A percentile compares a stretch with the other conserved stretches of the same genome.
Conservation (phyloP, 2,113 vertebrate species). For the Dolichallabes microphthalmus region DNA sequence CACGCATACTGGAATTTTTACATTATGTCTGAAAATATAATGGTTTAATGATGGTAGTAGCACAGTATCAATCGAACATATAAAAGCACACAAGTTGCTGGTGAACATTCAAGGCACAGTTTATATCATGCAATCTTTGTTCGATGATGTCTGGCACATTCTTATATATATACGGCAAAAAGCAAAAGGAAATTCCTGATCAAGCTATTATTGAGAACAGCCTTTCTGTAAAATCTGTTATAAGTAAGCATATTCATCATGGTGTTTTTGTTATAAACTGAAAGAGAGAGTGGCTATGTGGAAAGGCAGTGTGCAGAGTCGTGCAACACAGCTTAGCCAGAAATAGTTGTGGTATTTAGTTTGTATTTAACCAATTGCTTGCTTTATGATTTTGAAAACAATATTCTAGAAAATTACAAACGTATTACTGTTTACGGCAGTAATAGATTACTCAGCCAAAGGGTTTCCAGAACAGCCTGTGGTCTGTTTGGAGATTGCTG, state of each 20-base stretch:
- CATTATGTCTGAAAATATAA: background rate
- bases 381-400: background rate
- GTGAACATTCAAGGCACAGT: background rate
- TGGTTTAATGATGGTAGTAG: background rate
- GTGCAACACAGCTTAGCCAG: background rate
- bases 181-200: background rate
- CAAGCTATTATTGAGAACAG: background rate
- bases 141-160: background rate
- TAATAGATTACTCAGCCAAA: background rate
- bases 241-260: background rate
- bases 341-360: background rate
- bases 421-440: background rate
- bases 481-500: too few species aligned
- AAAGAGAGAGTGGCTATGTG: background rate
- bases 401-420: background rate
- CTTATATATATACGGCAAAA: background rate
- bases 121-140: background rate
- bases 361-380: background rate
- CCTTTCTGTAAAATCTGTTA: background rate
- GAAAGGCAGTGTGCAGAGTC: background rate
- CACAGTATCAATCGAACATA: background rate
- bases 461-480: too few species aligned
- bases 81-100: background rate
- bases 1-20: background rate
- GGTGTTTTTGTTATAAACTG: background rate